phyloP scores from a whole-genome alignment of 1,140 invertebrate species.

The Hyphantria cunea region DNA sequence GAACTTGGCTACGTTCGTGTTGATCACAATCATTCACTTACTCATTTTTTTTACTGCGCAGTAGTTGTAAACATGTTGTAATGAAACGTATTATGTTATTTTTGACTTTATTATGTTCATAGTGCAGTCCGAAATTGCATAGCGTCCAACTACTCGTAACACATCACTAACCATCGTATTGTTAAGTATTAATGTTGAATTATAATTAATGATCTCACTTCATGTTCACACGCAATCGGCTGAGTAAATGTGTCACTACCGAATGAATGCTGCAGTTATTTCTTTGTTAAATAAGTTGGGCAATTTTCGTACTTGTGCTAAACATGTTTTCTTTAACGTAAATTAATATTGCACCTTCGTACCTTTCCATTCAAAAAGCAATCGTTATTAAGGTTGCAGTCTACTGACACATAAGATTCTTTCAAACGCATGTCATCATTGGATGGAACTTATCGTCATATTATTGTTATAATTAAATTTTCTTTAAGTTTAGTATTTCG shows the following conservation, averaged over 20 bases:
- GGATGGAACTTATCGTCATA: neutral
- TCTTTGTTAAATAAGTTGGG: slow-evolving; percentile 22
- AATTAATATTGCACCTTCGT: neutral
- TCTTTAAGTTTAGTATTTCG: neutral
- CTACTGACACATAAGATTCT: too few species aligned
- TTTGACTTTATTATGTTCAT: slow-evolving; percentile 14
- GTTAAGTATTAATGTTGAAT: slow-evolving; percentile 79
- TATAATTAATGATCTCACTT: slow-evolving; percentile 78
- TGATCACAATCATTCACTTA: slow-evolving; percentile 15
- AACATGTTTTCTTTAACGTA: neutral
- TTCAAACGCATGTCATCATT: neutral
- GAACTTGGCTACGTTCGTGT: slow-evolving; percentile 3
- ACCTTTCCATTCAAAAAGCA: neutral
- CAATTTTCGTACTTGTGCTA: neutral
- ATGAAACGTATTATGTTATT: slow-evolving; percentile 25
- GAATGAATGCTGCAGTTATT: slow-evolving; percentile 30
- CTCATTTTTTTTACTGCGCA: slow-evolving; percentile 27
- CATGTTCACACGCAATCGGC: slow-evolving; percentile 65
- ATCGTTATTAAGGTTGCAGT: neutral
- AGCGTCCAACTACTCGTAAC: slow-evolving; percentile 27
- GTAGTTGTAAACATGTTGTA: slow-evolving; percentile 23
- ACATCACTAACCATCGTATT: slow-evolving; percentile 68
- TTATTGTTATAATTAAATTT: neutral
- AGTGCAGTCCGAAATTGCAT: slow-evolving; percentile 33
- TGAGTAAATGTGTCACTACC: slow-evolving; percentile 58